These are phyloP conservation scores for Nomada ferruginata DNA, from an alignment of 2,888 invertebrate genomes.

Conservation along the genomic window DNA sequence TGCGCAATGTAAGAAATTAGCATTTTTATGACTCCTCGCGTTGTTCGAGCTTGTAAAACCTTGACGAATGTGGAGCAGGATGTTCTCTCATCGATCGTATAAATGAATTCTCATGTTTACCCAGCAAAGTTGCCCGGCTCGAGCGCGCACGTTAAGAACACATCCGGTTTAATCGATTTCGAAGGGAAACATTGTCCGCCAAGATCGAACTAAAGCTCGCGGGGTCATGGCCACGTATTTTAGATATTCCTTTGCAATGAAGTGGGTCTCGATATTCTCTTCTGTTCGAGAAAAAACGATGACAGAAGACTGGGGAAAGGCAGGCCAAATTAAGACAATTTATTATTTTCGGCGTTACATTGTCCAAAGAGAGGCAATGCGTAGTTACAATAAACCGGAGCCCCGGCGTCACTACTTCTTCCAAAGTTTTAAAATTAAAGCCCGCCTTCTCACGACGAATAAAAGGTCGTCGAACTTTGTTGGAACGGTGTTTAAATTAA, in stretches of 20 bases:
- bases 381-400: background rate
- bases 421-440: slow-evolving; percentile 24
- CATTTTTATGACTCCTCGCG: slow-evolving; percentile 25
- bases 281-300: background rate
- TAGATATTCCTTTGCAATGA: background rate
- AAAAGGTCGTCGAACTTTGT: slow-evolving; percentile 2
- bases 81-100: slow-evolving; percentile 31
- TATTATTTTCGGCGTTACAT: too few relatives aligned
- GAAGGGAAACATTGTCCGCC: slow-evolving; percentile 13
- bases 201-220: slow-evolving; percentile 22
- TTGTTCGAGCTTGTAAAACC: slow-evolving; percentile 4
- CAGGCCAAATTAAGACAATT: too few relatives aligned
- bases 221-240: slow-evolving; percentile 29
- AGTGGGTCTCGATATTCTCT: background rate
- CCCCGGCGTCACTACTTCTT: background rate
- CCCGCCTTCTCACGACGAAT: background rate
- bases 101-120: slow-evolving; percentile 48
- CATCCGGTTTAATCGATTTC: slow-evolving; percentile 46
- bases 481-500: background rate
- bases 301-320: too few relatives aligned
- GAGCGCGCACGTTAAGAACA: slow-evolving; percentile 29
- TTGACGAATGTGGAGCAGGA: slow-evolving; percentile 40
- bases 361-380: background rate
- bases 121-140: slow-evolving; percentile 9
- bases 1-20: slow-evolving; percentile 26